A percentile compares a stretch with the other conserved stretches of the same genome.
phyloP scores from a whole-genome alignment of 2,113 vertebrate species.

The Myotis lucifugus region DNA sequence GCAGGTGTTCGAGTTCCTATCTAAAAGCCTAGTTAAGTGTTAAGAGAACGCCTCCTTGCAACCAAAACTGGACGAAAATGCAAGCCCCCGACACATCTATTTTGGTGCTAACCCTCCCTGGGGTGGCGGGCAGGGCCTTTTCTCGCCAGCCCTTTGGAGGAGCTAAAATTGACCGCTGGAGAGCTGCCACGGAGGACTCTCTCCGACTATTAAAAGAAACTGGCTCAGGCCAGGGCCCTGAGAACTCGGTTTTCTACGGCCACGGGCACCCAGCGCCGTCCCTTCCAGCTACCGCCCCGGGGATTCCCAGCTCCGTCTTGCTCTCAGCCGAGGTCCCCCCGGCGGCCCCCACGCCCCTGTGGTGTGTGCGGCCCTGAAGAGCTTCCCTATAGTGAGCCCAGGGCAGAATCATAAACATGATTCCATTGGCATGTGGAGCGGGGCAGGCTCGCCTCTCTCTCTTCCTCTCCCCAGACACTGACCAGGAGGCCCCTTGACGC shows the following conservation, averaged over 20 bases:
- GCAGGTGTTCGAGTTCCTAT: neutral
- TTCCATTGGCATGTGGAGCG: neutral
- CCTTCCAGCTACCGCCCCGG: neutral
- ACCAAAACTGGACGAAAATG: neutral
- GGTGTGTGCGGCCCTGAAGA: neutral
- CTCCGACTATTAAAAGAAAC: slow-evolving; percentile 68
- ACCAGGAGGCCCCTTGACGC: neutral
- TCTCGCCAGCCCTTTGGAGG: neutral
- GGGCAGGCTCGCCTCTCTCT: neutral
- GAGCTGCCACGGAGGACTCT: neutral
- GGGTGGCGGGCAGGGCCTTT: neutral
- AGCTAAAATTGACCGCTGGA: slow-evolving; percentile 59
- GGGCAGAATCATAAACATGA: neutral
- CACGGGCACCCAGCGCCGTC: neutral
- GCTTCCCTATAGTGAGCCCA: neutral
- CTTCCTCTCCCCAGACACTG: neutral
- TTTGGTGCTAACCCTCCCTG: neutral
- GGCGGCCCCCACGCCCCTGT: neutral
- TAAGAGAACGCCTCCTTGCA: neutral
- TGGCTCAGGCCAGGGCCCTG: neutral
- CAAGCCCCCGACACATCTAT: neutral
- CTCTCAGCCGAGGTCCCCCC: neutral
- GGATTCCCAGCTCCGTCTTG: neutral
- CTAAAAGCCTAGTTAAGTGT: slow-evolving; percentile 6
- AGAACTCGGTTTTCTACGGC: neutral